A percentile compares a stretch with the other conserved stretches of the same genome.
Evolutionary conservation across 1,140 invertebrate species (phyloP).

Genomic region (Eurosta solidaginis): DNA sequence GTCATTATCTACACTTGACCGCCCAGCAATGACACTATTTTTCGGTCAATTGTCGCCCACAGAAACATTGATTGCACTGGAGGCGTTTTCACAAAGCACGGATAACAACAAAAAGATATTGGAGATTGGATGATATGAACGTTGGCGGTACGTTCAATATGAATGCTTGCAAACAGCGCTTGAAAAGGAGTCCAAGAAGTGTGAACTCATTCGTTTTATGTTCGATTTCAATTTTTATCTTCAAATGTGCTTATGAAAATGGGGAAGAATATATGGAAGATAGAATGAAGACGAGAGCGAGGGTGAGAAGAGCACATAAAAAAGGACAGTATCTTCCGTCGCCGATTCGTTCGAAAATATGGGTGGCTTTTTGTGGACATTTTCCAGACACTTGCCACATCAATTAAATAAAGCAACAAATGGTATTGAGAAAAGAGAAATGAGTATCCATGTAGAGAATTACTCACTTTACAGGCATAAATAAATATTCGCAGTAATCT

Average conservation of each 20-base stretch:
- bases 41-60: slow-evolving; percentile 24
- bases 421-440: background rate
- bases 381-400: slow-evolving; percentile 59
- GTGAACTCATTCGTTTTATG: too few species aligned
- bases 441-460: background rate
- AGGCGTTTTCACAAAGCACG: too few species aligned
- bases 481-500: background rate
- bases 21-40: slow-evolving; percentile 21
- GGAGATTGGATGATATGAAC: background rate
- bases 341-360: slow-evolving; percentile 44
- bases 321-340: background rate
- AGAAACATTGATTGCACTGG: background rate
- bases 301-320: background rate
- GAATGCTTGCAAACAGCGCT: too few species aligned
- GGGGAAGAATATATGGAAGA: background rate
- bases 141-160: too few species aligned
- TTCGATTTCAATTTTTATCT: background rate
- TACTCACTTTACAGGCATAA: background rate
- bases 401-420: slow-evolving; percentile 54
- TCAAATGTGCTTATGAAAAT: background rate
- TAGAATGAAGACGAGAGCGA: too few species aligned
- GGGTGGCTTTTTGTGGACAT: slow-evolving; percentile 52
- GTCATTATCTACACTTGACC: slow-evolving; percentile 10
- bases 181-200: too few species aligned
- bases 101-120: too few species aligned